phyloP scores from a whole-genome alignment of 2,888 invertebrate genomes.

The Merodon equestris region DNA sequence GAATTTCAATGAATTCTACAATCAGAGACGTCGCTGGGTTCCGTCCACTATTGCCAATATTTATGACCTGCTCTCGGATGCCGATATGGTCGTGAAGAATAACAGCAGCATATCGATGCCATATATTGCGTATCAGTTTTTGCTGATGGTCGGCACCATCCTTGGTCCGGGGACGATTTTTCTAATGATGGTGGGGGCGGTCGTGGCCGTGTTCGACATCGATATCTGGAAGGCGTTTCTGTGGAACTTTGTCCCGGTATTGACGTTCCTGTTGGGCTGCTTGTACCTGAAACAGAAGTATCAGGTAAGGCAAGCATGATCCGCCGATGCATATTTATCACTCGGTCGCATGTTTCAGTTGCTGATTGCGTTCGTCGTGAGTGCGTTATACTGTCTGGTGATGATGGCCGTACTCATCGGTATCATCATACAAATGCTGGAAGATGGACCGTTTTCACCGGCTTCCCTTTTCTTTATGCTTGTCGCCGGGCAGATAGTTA shows the following conservation, averaged over 20 bases:
- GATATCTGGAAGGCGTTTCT: constrained; percentile 85
- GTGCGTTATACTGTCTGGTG: constrained; percentile 88
- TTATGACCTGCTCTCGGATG: constrained; percentile 89
- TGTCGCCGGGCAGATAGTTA: constrained; percentile 84
- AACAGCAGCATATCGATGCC: constrained; percentile 94
- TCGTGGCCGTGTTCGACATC: constrained; percentile 86
- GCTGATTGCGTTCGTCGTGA: constrained; percentile 86
- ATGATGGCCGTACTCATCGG: constrained; percentile 94
- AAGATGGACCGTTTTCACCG: constrained; percentile 90
- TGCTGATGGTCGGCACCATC: constrained; percentile 86
- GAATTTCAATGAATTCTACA: constrained; percentile 94
- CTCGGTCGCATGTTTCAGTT: constrained; percentile 79
- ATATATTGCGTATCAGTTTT: constrained; percentile 87
- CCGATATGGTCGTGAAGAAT: constrained; percentile 87
- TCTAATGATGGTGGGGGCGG: constrained; percentile 88
- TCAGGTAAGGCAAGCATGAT: constrained; percentile 80
- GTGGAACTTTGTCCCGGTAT: constrained; percentile 85
- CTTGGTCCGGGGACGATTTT: constrained; percentile 88
- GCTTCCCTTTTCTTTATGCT: constrained; percentile 91
- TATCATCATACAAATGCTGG: constrained; percentile 87
- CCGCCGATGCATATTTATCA: neutral
- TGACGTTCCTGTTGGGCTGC: constrained; percentile 84
- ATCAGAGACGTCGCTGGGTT: constrained; percentile 96
- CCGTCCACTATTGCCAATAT: constrained; percentile 98
- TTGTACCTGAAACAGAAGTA: constrained; percentile 82